Percentiles rank a stretch among this genome's conserved stretches.
Evolutionary conservation across 2,888 invertebrate species (phyloP).

Genomic region (Spilarctia lutea): DNA sequence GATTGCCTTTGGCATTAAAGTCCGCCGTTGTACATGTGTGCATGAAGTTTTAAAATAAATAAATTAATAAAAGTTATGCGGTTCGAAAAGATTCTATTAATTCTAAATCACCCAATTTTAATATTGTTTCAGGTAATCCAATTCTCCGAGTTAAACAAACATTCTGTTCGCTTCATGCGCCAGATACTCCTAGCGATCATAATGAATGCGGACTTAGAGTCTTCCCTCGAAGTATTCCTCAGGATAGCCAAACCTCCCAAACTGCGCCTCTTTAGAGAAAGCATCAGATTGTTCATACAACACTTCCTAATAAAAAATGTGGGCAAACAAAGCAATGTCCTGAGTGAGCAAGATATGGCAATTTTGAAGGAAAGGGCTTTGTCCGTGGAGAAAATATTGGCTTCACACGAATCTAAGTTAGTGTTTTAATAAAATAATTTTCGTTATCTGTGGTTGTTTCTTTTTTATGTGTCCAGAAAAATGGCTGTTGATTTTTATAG

Average conservation of each 20-base stretch:
- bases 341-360: conserved; percentile 70
- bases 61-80: too few species aligned
- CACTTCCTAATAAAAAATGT: conserved; percentile 93
- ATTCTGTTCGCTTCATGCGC: conserved; percentile 92
- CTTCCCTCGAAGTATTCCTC: conserved; percentile 89
- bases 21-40: too few species aligned
- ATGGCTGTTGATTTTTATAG: too few species aligned
- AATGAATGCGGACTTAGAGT: conserved; percentile 88
- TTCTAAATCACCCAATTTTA: neutral
- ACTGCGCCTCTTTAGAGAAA: conserved; percentile 93
- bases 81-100: too few species aligned
- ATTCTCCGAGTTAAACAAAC: conserved; percentile 94
- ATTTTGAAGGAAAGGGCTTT: conserved; percentile 84
- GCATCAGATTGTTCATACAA: conserved; percentile 93
- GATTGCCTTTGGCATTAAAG: too few species aligned
- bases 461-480: neutral
- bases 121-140: conserved; percentile 90
- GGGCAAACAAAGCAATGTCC: conserved; percentile 73
- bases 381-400: conserved; percentile 89
- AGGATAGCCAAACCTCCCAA: conserved; percentile 91
- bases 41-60: too few species aligned
- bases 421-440: conserved; percentile 63
- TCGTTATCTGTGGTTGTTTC: conserved; percentile 22
- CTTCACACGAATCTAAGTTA: conserved; percentile 79
- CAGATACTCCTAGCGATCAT: conserved; percentile 92